These are phyloP conservation scores for Malurus melanocephalus DNA, from an alignment of 2,113 vertebrate species.

Conservation along the genomic window DNA sequence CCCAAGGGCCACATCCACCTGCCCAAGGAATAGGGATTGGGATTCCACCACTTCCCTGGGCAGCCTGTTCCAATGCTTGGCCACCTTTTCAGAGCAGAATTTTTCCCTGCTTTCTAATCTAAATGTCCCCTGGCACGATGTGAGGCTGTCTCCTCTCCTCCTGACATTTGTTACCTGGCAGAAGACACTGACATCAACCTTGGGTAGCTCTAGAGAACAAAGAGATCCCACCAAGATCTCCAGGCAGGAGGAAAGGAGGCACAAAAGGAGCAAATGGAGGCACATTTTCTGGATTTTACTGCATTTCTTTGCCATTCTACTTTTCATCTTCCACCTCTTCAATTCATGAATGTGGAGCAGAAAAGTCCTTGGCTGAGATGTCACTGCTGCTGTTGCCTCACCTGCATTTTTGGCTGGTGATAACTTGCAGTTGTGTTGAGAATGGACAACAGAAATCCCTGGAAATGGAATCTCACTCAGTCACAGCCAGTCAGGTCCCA, in stretches of 20 bases:
- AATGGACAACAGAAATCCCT: neutral
- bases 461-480: neutral
- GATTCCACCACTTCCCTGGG: neutral
- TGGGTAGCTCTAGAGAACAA: neutral
- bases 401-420: neutral
- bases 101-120: neutral
- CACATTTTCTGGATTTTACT: neutral
- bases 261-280: neutral
- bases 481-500: neutral
- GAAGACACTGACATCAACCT: neutral
- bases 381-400: neutral
- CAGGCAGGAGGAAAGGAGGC: neutral
- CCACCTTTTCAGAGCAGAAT: neutral
- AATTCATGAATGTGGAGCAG: rapidly evolving
- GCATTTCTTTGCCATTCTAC: neutral
- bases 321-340: neutral
- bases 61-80: neutral
- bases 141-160: neutral
- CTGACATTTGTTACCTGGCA: neutral
- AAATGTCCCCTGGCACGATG: neutral
- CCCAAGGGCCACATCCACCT: neutral
- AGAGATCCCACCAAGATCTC: neutral
- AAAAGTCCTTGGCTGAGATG: neutral
- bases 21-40: no score
- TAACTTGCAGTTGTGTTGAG: neutral